A percentile compares a stretch with the other conserved stretches of the same genome.
These are phyloP conservation scores for Girardinus metallicus DNA, from an alignment of 2,797 vertebrate genomes.

Conservation along the genomic window DNA sequence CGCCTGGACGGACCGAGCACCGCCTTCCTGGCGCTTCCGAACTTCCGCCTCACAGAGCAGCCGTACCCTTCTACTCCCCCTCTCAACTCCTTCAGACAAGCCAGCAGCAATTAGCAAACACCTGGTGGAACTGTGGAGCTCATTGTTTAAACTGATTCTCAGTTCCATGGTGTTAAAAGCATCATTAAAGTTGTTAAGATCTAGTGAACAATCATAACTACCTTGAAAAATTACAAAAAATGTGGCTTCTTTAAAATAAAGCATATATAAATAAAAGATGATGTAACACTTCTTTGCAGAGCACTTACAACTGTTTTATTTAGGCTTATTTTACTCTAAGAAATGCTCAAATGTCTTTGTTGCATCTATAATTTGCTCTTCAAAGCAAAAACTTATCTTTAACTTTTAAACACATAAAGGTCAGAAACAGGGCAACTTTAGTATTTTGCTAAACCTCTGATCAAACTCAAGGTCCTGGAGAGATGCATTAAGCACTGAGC, in stretches of 20 bases:
- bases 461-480: slow-evolving; percentile 14
- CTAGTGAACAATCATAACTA: background rate
- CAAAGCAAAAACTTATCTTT: background rate
- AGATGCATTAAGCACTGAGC: slow-evolving; percentile 26
- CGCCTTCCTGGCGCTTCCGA: too few species aligned
- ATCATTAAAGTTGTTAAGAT: too few species aligned
- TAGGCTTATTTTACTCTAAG: background rate
- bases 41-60: too few species aligned
- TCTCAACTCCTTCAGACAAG: too few species aligned
- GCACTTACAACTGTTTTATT: background rate
- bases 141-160: too few species aligned
- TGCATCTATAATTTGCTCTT: background rate
- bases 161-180: too few species aligned
- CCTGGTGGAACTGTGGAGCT: too few species aligned
- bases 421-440: slow-evolving; percentile 26
- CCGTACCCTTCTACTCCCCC: too few species aligned
- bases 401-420: slow-evolving; percentile 16
- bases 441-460: slow-evolving; percentile 18
- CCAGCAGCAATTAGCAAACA: too few species aligned
- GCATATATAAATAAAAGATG: background rate
- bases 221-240: background rate
- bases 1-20: too few species aligned
- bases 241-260: background rate
- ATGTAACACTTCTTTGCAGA: background rate
- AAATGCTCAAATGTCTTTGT: background rate